phyloP scores from a whole-genome alignment of 2,113 vertebrate genomes.

The Thomomys bottae region DNA sequence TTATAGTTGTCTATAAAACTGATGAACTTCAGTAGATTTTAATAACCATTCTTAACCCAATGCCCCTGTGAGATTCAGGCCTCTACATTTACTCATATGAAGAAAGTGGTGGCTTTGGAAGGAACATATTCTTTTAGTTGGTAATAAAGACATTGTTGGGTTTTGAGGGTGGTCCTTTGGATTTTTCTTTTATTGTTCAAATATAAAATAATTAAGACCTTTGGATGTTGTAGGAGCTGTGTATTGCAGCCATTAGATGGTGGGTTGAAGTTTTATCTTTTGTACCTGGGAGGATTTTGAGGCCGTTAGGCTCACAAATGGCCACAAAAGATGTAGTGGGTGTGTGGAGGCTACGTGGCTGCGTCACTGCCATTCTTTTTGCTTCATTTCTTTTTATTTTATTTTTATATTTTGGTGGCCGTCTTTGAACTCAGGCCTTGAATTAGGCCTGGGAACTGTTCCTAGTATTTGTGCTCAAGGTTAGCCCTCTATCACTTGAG shows the following conservation, averaged over 20 bases:
- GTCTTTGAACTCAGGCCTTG: background rate
- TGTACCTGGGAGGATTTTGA: background rate
- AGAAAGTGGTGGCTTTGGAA: slow-evolving; percentile 35
- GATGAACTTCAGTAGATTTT: slow-evolving; percentile 76
- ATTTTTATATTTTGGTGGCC: background rate
- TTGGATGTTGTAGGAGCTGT: background rate
- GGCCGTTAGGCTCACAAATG: background rate
- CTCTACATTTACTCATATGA: slow-evolving; percentile 54
- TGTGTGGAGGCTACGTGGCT: background rate
- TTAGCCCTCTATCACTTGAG: no score
- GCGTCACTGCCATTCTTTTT: no score
- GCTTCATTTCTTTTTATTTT: background rate
- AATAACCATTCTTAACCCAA: slow-evolving; percentile 77
- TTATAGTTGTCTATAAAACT: slow-evolving; percentile 71
- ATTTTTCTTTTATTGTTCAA: background rate
- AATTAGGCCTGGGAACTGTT: no score
- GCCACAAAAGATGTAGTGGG: background rate
- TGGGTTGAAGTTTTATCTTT: slow-evolving; percentile 37
- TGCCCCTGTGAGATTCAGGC: slow-evolving; percentile 38
- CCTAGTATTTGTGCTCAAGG: no score
- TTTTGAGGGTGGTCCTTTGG: background rate
- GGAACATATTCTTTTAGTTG: slow-evolving; percentile 44
- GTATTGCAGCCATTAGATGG: background rate
- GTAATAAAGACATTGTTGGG: slow-evolving; percentile 38
- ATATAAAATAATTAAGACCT: slow-evolving; percentile 19